Base-by-base conservation (phyloP, 37 sponge, comb jelly and placozoan species). In the Ephydatia muelleri region DNA sequence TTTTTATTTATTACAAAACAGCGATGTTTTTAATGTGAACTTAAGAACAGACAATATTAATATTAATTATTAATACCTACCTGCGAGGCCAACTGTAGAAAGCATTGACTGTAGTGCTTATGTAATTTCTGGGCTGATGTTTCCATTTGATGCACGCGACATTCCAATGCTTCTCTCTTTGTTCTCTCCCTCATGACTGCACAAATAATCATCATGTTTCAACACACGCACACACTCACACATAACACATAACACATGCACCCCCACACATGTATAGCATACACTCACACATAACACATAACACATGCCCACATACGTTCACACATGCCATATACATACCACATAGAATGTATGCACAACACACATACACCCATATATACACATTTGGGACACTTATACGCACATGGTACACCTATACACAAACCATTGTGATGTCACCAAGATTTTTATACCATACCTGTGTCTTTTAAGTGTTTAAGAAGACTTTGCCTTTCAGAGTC, bases 91-190 rank as follows among this genome's bases (percentile, higher is more conserved):
- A 94, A 67, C 3, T 74, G 39, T 0, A 91, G 76, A 27, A 94
- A 73, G 40, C 91, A 82, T 72, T 32, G 40, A 67, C 91, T 88
- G 76, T 94, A 94, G 22, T 81, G 91, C 57, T 81, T 73, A 25
- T 75, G 77, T n/a, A 72, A 31, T 39, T 84, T 77, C 47, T 38
- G 36, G 0, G 92, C 83, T 23, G 73, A 25, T 32, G 35, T 65
- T 8, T 79, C 76, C 23, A 87, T 47, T 36, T 75, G 73, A 35
- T 90, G 68, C 3, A 76, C 65, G n/a, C 73, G 48, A 32, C 71
- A 49, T 72, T 94, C 91, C 29, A 85, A 14, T 6, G 37, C 37
- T 36, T 82, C 49, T 71, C 91, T 79, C 73, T 68, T 87, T 43
- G 73, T 84, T 40, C 81, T 76, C 74, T 94, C 91, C 31, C 48